Conservation (phyloP, 2,888 invertebrate genomes). For the Panzeria rudis region DNA sequence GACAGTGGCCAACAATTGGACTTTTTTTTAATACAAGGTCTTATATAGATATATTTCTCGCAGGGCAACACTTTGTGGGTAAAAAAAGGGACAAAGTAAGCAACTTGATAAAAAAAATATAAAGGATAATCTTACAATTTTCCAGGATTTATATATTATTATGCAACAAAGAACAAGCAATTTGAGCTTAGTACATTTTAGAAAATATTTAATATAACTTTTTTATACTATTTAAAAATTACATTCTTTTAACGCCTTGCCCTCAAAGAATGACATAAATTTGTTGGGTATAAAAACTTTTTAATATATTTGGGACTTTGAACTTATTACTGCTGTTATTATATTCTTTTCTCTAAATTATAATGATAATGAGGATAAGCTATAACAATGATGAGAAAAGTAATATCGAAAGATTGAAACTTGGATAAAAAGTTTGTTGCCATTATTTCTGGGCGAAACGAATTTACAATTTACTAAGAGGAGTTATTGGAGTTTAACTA, state of each 20-base stretch:
- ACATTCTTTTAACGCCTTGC: background rate
- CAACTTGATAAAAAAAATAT: background rate
- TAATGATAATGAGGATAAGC: conserved; percentile 42
- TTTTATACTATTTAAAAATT: conserved; percentile 6
- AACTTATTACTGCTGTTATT: background rate
- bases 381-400: conserved; percentile 4
- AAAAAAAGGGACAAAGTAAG: conserved; percentile 23
- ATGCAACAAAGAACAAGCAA: background rate
- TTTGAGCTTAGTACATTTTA: conserved; percentile 9
- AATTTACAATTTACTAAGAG: conserved; percentile 53
- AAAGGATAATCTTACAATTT: conserved; percentile 21
- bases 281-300: conserved; percentile 21
- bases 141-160: conserved; percentile 22
- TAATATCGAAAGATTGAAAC: conserved; percentile 51
- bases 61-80: conserved; percentile 13
- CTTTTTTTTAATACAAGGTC: background rate
- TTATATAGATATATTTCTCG: conserved; percentile 13
- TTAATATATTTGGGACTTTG: conserved; percentile 10
- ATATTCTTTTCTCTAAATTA: conserved; percentile 4
- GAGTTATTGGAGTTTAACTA: conserved; percentile 35
- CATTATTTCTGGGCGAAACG: conserved; percentile 27
- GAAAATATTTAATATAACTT: background rate
- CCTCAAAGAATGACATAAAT: conserved; percentile 1
- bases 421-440: conserved; percentile 36
- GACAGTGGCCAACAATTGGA: conserved; percentile 47